Evolutionary conservation across 2,888 invertebrate genomes (phyloP).

Genomic region (Nebria brevicollis): DNA sequence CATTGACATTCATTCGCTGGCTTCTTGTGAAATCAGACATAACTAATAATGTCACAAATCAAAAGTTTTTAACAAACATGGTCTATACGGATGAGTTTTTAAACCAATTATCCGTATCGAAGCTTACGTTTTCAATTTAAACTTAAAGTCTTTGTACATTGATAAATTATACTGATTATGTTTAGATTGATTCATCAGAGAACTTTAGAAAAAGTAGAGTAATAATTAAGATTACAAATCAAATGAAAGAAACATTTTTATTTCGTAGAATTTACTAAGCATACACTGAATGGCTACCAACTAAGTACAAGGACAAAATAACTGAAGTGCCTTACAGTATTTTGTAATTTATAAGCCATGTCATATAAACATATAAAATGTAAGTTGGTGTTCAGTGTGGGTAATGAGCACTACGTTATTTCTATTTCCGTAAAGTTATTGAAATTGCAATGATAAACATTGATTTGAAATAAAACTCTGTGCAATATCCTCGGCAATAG

Average conservation of each 20-base stretch:
- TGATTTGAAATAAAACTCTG: background rate
- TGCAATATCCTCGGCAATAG: background rate
- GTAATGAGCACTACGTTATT: background rate
- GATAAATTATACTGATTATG: too few species aligned
- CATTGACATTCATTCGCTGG: background rate
- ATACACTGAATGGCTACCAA: too few species aligned
- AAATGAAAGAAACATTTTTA: too few species aligned
- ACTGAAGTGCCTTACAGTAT: too few species aligned
- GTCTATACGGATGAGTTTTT: background rate
- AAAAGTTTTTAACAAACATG: background rate
- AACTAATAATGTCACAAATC: conserved; percentile 40
- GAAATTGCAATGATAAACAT: background rate
- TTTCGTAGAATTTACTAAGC: too few species aligned
- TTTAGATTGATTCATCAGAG: too few species aligned
- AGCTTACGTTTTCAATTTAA: background rate
- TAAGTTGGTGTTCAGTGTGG: background rate
- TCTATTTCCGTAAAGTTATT: background rate
- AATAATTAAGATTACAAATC: too few species aligned
- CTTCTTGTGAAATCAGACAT: conserved; percentile 29
- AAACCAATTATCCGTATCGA: background rate
- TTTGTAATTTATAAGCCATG: too few species aligned
- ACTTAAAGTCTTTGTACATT: background rate
- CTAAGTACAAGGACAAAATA: too few species aligned
- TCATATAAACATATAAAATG: background rate
- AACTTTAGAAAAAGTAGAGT: too few species aligned